Conservation (phyloP, 1,140 invertebrate species). For the Drosophila cardini region DNA sequence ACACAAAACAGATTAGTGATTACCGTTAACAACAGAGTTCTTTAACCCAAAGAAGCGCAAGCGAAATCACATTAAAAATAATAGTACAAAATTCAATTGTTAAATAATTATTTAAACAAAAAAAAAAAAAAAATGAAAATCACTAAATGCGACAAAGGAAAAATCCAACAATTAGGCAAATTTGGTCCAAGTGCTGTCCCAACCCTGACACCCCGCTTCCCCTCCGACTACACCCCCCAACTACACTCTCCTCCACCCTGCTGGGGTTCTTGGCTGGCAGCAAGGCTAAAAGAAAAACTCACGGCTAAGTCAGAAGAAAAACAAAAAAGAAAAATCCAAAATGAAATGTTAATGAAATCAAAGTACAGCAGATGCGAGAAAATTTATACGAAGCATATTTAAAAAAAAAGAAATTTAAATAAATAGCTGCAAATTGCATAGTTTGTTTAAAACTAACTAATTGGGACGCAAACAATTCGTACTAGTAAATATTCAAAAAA, state of each 20-base stretch:
- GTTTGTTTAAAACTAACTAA: constrained; percentile 58
- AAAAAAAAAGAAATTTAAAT: constrained; percentile 3
- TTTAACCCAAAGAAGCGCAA: constrained; percentile 38
- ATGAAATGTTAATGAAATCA: constrained; percentile 17
- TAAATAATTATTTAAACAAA: constrained; percentile 65
- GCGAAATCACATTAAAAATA: constrained; percentile 45
- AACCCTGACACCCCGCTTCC: neutral
- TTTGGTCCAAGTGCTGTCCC: neutral
- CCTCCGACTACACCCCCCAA: neutral
- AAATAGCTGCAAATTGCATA: constrained; percentile 74
- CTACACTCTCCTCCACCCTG: neutral
- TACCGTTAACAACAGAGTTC: constrained; percentile 64
- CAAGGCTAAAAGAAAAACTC: constrained; percentile 13
- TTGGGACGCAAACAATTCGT: constrained; percentile 68
- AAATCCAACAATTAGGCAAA: constrained; percentile 16
- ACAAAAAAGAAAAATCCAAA: constrained; percentile 9
- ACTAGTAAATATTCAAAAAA: constrained; percentile 10
- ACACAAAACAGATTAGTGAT: constrained; percentile 71
- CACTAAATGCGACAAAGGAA: constrained; percentile 20
- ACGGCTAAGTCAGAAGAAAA: constrained; percentile 18
- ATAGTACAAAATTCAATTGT: constrained; percentile 79
- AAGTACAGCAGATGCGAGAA: constrained; percentile 71
- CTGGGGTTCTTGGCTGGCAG: neutral
- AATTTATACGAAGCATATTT: constrained; percentile 65
- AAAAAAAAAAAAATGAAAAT: too few species aligned